Evolutionary conservation across 2,888 invertebrate species (phyloP), one percentile per base, ranked within the genome.

Genomic region (Patella caerulea): DNA sequence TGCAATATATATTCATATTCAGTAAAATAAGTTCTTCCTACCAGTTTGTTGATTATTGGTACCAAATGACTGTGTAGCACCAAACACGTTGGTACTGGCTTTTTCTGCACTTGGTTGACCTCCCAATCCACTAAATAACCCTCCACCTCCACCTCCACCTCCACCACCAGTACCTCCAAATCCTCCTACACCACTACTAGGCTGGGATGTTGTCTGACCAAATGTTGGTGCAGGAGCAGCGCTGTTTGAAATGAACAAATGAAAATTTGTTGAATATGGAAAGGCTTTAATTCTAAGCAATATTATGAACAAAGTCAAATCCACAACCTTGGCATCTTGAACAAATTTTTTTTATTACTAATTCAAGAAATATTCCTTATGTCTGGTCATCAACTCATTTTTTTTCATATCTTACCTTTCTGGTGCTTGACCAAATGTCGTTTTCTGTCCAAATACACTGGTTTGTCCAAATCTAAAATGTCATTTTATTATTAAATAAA

Each of bases 81-180:
- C 91, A 85, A 92, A 92, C 45, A 91, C 90, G 85, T 91, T 92
- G 74, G 89, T 89, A 78, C 87, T 90, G 12, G 90, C 91, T 80
- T 90, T 91, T 78, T 91, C 92, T 56, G 88, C 87, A 80, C 88
- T 90, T 5, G 91, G 91, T 80, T 91, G 89, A 11, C 90, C 90
- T 54, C 92, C 92, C 0, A 92, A 86, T 3, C 89, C 89, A 75
- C 87, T 84, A 54, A 88, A 85, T 45, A 86, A 73, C 12, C 87
- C 85, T 52, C 85, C 83, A 72, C 81, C 80, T 29, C 83, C 76
- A 24, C 77, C 75, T 7, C 73, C 77, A 19, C 73, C 73, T 29
- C 76, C 72, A n/a, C n/a, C n/a, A n/a, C n/a, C n/a, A n/a, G n/a
- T n/a, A 52, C 76, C 71, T 12, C 80, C 84, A 71, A 78, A 73